Evolutionary conservation across 2,888 invertebrate genomes (phyloP).

Genomic region (Hypomecis punctinalis): DNA sequence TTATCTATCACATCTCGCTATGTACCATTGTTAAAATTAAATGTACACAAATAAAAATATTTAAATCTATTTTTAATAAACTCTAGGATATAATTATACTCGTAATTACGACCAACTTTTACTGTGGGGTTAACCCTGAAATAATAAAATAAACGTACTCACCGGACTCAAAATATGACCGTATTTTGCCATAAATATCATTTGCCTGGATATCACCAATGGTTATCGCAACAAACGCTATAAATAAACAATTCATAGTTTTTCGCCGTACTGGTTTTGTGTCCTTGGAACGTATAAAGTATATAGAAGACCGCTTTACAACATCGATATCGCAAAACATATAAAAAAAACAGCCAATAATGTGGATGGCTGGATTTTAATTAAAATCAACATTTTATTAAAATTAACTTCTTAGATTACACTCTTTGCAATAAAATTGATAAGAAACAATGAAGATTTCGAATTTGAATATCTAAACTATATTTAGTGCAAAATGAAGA

Average conservation of each 20-base stretch:
- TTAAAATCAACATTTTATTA: conserved; percentile 41
- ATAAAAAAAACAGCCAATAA: conserved; percentile 30
- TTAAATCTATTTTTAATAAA: too few species aligned
- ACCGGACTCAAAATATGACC: conserved; percentile 53
- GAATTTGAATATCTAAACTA: not conserved
- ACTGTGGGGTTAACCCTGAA: too few species aligned
- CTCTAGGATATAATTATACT: too few species aligned
- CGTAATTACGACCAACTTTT: too few species aligned
- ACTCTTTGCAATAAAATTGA: not conserved
- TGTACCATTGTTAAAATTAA: too few species aligned
- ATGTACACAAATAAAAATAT: too few species aligned
- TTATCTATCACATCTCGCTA: too few species aligned
- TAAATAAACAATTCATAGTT: conserved; percentile 33
- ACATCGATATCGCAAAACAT: conserved; percentile 25
- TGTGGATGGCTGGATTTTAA: conserved; percentile 38
- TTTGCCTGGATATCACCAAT: conserved; percentile 21
- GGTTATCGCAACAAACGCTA: conserved; percentile 22
- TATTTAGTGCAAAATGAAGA: conserved; percentile 4
- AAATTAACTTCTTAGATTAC: too few species aligned
- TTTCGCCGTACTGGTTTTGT: conserved; percentile 12
- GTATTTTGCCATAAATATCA: conserved; percentile 27
- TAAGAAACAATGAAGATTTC: conserved; percentile 14
- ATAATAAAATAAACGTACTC: conserved; percentile 32
- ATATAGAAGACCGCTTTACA: conserved; percentile 15
- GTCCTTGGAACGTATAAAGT: conserved; percentile 15